Conservation (phyloP, 2,888 invertebrate genomes). For the Leucozona laternaria region DNA sequence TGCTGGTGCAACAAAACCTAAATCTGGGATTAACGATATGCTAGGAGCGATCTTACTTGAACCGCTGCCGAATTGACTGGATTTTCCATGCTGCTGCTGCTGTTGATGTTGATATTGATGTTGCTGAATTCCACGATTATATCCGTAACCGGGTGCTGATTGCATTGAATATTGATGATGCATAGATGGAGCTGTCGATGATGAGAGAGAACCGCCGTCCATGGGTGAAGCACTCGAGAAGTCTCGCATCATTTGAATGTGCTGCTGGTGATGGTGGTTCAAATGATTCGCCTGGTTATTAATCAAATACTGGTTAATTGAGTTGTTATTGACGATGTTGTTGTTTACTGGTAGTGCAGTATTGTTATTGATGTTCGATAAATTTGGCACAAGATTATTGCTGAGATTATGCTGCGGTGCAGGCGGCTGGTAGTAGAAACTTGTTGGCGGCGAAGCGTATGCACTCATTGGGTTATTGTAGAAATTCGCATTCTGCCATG, state of each 20-base stretch:
- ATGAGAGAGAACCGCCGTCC: constrained; percentile 59
- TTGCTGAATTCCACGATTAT: constrained; percentile 42
- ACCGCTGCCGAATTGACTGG: constrained; percentile 78
- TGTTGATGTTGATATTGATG: constrained; percentile 7
- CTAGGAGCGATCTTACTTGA: constrained; percentile 82
- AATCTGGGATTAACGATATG: constrained; percentile 85
- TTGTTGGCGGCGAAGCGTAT: constrained; percentile 77
- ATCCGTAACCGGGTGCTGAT: constrained; percentile 76
- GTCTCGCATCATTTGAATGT: constrained; percentile 82
- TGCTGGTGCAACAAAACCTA: constrained; percentile 85
- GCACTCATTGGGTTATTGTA: constrained; percentile 82
- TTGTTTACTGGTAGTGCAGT: constrained; percentile 57
- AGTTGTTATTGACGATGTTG: constrained; percentile 76
- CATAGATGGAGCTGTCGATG: constrained; percentile 65
- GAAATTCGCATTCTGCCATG: constrained; percentile 82
- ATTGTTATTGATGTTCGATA: constrained; percentile 66
- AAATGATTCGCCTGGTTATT: constrained; percentile 62
- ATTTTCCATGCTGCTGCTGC: constrained; percentile 64
- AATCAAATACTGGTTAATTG: constrained; percentile 70
- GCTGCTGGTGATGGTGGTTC: constrained; percentile 77
- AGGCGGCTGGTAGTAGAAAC: constrained; percentile 55
- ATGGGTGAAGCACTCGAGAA: constrained; percentile 80
- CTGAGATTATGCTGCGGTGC: constrained; percentile 76
- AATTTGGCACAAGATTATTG: constrained; percentile 78
- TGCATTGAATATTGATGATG: constrained; percentile 59